Percentiles rank a stretch among this genome's conserved stretches.
These are phyloP conservation scores for Entomobrya proxima DNA, from an alignment of 2,888 invertebrate genomes.

Conservation along the genomic window DNA sequence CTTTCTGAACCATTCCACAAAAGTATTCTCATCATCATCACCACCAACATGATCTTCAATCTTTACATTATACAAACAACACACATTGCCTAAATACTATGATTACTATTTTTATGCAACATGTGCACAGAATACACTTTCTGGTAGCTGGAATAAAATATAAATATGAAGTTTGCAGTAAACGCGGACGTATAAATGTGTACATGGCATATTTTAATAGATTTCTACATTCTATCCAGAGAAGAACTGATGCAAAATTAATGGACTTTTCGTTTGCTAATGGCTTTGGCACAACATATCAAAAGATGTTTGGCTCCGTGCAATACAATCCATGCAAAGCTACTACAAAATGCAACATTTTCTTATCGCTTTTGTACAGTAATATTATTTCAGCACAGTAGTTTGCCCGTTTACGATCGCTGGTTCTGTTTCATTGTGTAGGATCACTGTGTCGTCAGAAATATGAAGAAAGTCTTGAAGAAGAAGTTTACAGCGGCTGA, in stretches of 20 bases:
- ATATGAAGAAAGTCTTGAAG: too few species aligned
- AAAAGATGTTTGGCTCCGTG: constrained; percentile 47
- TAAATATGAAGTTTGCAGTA: background rate
- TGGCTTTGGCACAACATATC: constrained; percentile 66
- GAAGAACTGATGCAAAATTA: constrained; percentile 67
- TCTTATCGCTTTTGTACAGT: too few species aligned
- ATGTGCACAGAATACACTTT: too few species aligned
- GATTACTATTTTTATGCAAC: constrained; percentile 21
- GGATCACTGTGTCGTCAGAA: too few species aligned
- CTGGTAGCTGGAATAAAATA: background rate
- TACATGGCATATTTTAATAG: background rate
- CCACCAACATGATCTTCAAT: constrained; percentile 12
- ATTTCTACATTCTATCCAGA: background rate
- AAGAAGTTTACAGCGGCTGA: too few species aligned
- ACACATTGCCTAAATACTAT: constrained; percentile 1
- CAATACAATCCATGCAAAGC: background rate
- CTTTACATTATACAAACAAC: constrained; percentile 8
- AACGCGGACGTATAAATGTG: background rate
- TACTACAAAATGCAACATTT: too few species aligned
- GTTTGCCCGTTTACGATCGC: too few species aligned
- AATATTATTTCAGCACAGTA: too few species aligned
- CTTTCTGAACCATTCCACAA: constrained; percentile 26
- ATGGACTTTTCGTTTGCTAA: constrained; percentile 63
- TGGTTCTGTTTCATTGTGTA: too few species aligned
- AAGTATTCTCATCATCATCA: background rate